Base-by-base conservation (phyloP, 2,797 vertebrate species). In the Buphagus erythrorhynchus region DNA sequence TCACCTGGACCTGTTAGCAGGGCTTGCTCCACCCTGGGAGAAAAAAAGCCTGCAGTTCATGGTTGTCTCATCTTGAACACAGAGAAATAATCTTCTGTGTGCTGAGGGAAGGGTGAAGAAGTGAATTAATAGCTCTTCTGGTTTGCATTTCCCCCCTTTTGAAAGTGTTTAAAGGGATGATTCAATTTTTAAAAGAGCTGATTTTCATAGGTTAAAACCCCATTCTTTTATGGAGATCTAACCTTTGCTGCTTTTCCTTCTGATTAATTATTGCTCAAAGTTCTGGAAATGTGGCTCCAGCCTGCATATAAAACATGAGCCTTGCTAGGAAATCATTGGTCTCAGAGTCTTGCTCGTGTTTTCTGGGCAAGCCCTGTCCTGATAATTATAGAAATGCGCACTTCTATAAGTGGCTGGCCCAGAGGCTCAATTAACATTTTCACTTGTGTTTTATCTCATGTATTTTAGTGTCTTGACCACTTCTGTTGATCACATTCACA, bases 341-440 rank as follows among this genome's bases (percentile, higher is more conserved):
- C 48, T 55, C 48, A 19, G 49, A 46, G 13, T 55, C 71, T 38
- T 84, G 49, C 36, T 93, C 49, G 0, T 54, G 6, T 42, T 86
- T 1, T n/a, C 4, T 8, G 13, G n/a, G 29, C 75, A 46, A 62
- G 36, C 74, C 9, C 16, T 48, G 57, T 71, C 42, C 49, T 71
- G 43, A 26, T 80, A 75, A 83, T 85, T 83, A 85, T 29, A 73
- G 72, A 66, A 62, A 62, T 82, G 38, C 67, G 59, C 58, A 36
- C 59, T 96, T 80, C 54, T 69, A 13, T 19, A 74, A 63, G 55
- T 35, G 24, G 22, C 40, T 71, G 48, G 59, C 92, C 93, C 58
- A 54, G 49, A 92, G 76, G 35, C 48, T 77, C 51, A 75, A 58
- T 90, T 89, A 82, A 49, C 67, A 72, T 87, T 93, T 96, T 76